phyloP scores from a whole-genome alignment of 2,888 invertebrate genomes.

The Proisotoma minuta region DNA sequence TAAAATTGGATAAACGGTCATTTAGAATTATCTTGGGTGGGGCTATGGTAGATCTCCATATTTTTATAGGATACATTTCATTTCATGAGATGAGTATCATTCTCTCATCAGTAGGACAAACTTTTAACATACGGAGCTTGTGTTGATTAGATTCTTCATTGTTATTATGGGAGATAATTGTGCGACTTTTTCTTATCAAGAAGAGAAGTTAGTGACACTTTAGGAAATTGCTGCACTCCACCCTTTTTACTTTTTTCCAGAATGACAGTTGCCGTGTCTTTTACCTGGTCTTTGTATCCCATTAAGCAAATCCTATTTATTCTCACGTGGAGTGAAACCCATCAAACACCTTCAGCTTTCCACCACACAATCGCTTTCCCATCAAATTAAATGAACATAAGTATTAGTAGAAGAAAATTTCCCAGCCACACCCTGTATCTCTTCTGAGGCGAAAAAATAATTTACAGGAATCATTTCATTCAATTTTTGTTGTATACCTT shows the following conservation, averaged over 20 bases:
- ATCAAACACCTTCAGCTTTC: too few species aligned
- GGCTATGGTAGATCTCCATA: neutral
- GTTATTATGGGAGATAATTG: neutral
- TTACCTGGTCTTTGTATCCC: neutral
- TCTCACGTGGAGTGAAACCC: too few species aligned
- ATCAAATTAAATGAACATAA: too few species aligned
- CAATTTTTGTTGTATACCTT: conserved; percentile 8
- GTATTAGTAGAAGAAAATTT: too few species aligned
- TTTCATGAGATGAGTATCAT: too few species aligned
- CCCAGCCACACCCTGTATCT: conserved; percentile 24
- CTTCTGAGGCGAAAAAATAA: conserved; percentile 39
- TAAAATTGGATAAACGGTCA: conserved; percentile 7
- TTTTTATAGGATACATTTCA: too few species aligned
- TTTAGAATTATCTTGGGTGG: conserved; percentile 9
- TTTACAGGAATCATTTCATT: conserved; percentile 23
- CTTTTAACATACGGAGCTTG: too few species aligned
- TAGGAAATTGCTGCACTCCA: conserved; percentile 41
- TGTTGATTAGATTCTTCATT: too few species aligned
- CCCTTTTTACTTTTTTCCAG: conserved; percentile 26
- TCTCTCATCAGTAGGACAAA: too few species aligned
- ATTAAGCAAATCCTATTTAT: neutral
- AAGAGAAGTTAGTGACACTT: conserved; percentile 42
- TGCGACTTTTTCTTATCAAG: neutral
- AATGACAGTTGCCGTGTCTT: neutral
- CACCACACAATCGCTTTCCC: too few species aligned